Base-by-base conservation (phyloP, 2,888 invertebrate species). In the Cinara cedri region DNA sequence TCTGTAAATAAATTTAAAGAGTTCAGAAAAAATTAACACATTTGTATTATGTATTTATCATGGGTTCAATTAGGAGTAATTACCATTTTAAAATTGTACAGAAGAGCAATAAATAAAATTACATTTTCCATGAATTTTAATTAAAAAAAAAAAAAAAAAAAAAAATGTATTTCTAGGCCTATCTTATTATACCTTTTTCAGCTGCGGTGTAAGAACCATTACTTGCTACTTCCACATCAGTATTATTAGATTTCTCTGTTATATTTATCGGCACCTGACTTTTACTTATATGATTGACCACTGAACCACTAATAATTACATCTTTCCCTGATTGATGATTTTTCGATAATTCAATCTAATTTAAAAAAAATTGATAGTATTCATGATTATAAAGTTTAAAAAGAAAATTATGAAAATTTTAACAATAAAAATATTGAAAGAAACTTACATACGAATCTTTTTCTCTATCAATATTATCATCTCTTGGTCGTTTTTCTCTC, bases 401-500 rank as follows among this genome's bases (percentile, higher is more conserved):
- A 34, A 34, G 3, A 34, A 34, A 34, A 34, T 34, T 34, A 34
- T 34, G n/a, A n/a, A n/a, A n/a, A n/a, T n/a, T n/a, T n/a, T n/a
- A n/a, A n/a, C n/a, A n/a, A n/a, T n/a, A n/a, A 34, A 3, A 34
- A 34, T 6, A 34, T 34, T 34, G 6, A 34, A 34, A 34, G 3
- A 49, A 16, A 63, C n/a, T 74, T 44, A 65, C 63, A 55, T 44
- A 54, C 54, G 54, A 54, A 70, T 78, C 78, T 34, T 70, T 78
- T 24, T 62, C 70, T 60, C 57, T 70, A 3, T 78, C 78, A 51
- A 62, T 42, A 62, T 78, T 78, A 44, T 78, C 78, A 51, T 78
- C 78, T 78, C 70, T 78, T 55, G 10, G 60, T 78, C 78, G 60
- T 78, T 78, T 78, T 42, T 78, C 78, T 70, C 49, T 70, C n/a